Evolutionary conservation across 2,888 invertebrate genomes (phyloP).

Genomic region (Eupeodes luniger): DNA sequence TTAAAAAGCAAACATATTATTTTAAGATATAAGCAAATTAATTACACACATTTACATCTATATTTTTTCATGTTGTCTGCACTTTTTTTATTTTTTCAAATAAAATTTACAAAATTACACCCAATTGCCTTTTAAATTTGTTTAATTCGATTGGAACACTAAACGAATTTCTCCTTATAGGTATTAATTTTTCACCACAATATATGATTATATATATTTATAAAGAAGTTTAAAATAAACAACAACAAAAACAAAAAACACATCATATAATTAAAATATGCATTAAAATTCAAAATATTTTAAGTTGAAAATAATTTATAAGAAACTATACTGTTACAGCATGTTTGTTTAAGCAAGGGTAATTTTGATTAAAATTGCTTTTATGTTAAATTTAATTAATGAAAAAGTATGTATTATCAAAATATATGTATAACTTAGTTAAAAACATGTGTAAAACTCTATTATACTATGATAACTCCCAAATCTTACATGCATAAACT

Average conservation of each 20-base stretch:
- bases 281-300: constrained; percentile 46
- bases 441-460: constrained; percentile 60
- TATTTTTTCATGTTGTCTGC: constrained; percentile 71
- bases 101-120: constrained; percentile 67
- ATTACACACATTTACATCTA: constrained; percentile 28
- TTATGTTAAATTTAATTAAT: constrained; percentile 63
- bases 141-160: constrained; percentile 54
- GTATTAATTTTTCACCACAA: constrained; percentile 37
- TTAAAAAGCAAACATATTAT: constrained; percentile 44
- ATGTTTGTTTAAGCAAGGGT: constrained; percentile 68
- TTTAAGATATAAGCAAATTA: constrained; percentile 20
- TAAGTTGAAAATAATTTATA: constrained; percentile 69
- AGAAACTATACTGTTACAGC: constrained; percentile 61
- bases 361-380: constrained; percentile 71
- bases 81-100: constrained; percentile 57
- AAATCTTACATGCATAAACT: constrained; percentile 59
- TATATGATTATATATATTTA: constrained; percentile 22
- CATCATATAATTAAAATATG: constrained; percentile 52
- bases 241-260: constrained; percentile 34
- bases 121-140: constrained; percentile 68
- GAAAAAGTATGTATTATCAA: constrained; percentile 70
- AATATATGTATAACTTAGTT: constrained; percentile 67
- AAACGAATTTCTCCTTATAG: constrained; percentile 49
- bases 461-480: constrained; percentile 55
- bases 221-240: constrained; percentile 25